Percentiles rank a stretch among this genome's conserved stretches.
Evolutionary conservation across 2,113 vertebrate species (phyloP).

Genomic region (Lagopus leucura): DNA sequence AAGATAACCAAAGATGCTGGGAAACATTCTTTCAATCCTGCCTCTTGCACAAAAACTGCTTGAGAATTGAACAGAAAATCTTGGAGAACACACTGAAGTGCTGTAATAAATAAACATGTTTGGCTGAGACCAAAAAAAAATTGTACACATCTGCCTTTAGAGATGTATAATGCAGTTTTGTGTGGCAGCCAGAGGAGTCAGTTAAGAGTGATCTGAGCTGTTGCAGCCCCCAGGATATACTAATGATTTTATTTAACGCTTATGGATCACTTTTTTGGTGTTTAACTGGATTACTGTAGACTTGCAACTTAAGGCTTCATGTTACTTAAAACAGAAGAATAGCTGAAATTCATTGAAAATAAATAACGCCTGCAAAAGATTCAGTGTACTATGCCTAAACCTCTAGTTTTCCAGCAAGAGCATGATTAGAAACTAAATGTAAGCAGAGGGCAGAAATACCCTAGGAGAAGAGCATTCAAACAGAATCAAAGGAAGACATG

Average conservation of each 20-base stretch:
- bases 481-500: background rate
- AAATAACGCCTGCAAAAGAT: background rate
- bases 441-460: background rate
- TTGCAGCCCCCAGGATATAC: background rate
- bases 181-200: background rate
- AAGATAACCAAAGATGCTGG: background rate
- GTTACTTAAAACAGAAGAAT: constrained; percentile 3
- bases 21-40: constrained; percentile 38
- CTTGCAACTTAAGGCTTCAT: background rate
- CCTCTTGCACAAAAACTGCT: background rate
- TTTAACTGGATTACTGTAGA: constrained; percentile 22
- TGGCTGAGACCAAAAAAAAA: background rate
- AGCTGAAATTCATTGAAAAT: constrained; percentile 15
- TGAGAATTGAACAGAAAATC: background rate
- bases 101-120: constrained; percentile 49
- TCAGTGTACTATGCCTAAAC: background rate
- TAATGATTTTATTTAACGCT: background rate
- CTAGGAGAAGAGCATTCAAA: background rate
- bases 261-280: background rate
- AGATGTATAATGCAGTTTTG: constrained; percentile 7
- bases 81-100: background rate
- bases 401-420: background rate
- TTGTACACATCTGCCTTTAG: background rate
- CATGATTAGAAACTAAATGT: background rate
- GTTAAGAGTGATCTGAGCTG: background rate